A percentile compares a stretch with the other conserved stretches of the same genome.
Conservation (phyloP, 2,113 vertebrate genomes). For the Pollachius pollachius region DNA sequence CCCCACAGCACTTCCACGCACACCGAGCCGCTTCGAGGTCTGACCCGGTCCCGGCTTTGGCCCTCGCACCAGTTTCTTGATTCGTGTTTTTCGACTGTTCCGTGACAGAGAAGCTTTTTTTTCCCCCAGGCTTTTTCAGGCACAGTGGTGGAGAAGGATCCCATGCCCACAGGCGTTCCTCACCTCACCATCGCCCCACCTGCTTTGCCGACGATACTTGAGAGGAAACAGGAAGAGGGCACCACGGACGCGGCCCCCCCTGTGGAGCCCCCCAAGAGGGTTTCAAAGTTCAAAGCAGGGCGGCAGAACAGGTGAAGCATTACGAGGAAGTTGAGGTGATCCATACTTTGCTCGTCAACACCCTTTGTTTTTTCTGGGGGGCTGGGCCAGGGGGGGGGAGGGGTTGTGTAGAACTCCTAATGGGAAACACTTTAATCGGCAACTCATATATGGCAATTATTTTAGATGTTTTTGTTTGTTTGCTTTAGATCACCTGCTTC, state of each 20-base stretch:
- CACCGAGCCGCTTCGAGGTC: constrained; percentile 70
- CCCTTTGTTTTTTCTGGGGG: background rate
- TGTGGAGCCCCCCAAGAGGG: constrained; percentile 68
- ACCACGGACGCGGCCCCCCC: constrained; percentile 64
- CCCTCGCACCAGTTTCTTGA: background rate
- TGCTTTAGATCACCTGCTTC: background rate
- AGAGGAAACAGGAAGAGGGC: constrained; percentile 87
- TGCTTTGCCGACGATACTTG: constrained; percentile 87
- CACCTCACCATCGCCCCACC: constrained; percentile 82
- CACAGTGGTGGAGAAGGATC: constrained; percentile 93
- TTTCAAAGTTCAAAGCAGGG: constrained; percentile 93
- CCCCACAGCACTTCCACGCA: constrained; percentile 49
- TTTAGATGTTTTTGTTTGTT: constrained; percentile 7
- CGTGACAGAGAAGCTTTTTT: no score
- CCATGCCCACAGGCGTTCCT: constrained; percentile 72
- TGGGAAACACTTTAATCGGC: no score
- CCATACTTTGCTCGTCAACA: no score
- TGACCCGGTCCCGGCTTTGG: background rate
- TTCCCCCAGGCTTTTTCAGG: constrained; percentile 89
- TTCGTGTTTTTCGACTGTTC: background rate
- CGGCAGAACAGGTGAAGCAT: constrained; percentile 76
- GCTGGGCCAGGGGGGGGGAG: no score
- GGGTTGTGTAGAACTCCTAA: no score
- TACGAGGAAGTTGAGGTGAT: no score
- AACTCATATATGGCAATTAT: no score